Conservation (phyloP, 1,140 invertebrate genomes). For the Condylostylus longicornis region DNA sequence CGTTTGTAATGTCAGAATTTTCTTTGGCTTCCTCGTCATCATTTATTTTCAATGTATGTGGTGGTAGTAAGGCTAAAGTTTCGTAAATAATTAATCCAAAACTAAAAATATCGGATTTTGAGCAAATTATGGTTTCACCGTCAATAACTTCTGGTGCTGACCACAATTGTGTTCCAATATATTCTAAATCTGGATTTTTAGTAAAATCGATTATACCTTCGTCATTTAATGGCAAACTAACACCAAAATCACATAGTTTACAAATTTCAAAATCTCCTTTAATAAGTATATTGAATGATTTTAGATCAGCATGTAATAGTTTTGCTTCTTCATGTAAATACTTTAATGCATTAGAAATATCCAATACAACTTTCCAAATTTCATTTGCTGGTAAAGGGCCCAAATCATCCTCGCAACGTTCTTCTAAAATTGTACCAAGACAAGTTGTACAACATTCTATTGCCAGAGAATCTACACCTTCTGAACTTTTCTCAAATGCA, state of each 20-base stretch:
- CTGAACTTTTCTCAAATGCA: constrained; percentile 42
- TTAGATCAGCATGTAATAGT: constrained; percentile 69
- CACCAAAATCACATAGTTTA: constrained; percentile 77
- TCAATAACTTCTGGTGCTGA: constrained; percentile 57
- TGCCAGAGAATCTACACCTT: constrained; percentile 49
- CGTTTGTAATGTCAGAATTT: constrained; percentile 4
- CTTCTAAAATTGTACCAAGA: constrained; percentile 56
- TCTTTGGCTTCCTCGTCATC: constrained; percentile 8
- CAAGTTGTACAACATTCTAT: constrained; percentile 53
- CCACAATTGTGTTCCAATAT: constrained; percentile 58
- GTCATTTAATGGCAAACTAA: constrained; percentile 51
- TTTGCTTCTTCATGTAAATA: constrained; percentile 60
- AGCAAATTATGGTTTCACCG: constrained; percentile 40
- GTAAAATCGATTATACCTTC: constrained; percentile 43
- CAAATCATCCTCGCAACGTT: constrained; percentile 38
- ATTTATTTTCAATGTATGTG: constrained; percentile 36
- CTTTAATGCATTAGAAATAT: constrained; percentile 54
- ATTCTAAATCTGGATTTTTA: constrained; percentile 33
- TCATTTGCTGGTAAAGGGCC: constrained; percentile 44
- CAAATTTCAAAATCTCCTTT: constrained; percentile 55
- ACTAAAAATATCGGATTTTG: constrained; percentile 65
- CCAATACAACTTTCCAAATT: constrained; percentile 45
- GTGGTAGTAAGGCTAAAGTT: constrained; percentile 54
- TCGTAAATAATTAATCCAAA: constrained; percentile 66
- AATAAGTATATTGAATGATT: constrained; percentile 66